phyloP scores from a whole-genome alignment of 2,113 vertebrate genomes.

The Physeter macrocephalus region DNA sequence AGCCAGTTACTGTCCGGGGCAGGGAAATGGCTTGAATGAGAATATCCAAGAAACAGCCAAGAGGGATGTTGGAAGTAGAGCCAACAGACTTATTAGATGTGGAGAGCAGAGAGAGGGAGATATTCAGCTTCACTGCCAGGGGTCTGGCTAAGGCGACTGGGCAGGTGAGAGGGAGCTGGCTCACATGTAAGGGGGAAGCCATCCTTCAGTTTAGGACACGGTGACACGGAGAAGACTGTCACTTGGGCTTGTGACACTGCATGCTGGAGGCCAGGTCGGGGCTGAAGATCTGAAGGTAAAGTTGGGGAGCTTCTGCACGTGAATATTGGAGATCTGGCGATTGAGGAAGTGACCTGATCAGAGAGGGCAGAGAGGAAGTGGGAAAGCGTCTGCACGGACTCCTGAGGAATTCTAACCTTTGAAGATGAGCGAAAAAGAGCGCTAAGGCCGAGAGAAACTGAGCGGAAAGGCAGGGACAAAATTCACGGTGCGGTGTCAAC shows the following conservation, averaged over 20 bases:
- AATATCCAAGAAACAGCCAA: background rate
- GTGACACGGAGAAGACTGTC: background rate
- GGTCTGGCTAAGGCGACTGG: too few relatives aligned
- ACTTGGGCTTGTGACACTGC: background rate
- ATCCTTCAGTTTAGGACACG: background rate
- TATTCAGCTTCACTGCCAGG: background rate
- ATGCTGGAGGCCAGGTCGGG: background rate
- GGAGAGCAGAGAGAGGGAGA: background rate
- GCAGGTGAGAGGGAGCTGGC: too few relatives aligned
- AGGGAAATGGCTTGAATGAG: background rate
- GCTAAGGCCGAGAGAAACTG: background rate
- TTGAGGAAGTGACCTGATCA: background rate
- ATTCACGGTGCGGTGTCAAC: rapidly evolving
- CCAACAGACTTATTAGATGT: background rate
- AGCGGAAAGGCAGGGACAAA: background rate
- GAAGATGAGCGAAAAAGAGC: background rate
- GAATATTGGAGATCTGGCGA: background rate
- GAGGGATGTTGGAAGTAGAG: background rate
- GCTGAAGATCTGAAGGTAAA: background rate
- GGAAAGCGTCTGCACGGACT: background rate
- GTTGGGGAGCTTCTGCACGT: rapidly evolving
- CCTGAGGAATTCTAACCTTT: background rate
- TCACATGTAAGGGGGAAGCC: background rate
- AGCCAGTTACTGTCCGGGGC: background rate
- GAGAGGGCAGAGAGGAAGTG: background rate